Percentiles rank a stretch among this genome's conserved stretches.
phyloP scores from a whole-genome alignment of 2,113 vertebrate genomes.

The Carassius carassius region DNA sequence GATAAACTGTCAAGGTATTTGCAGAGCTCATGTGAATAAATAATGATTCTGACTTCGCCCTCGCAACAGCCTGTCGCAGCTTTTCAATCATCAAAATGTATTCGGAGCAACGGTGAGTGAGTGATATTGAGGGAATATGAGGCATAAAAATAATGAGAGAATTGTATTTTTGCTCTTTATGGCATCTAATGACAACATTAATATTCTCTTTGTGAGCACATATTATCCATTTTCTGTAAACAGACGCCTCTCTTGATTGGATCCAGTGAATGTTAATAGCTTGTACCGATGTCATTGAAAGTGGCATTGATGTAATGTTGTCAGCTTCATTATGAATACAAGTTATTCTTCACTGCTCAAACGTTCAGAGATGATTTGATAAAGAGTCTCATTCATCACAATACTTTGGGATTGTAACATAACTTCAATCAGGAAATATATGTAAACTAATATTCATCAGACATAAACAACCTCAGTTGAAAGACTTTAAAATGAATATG shows the following conservation, averaged over 20 bases:
- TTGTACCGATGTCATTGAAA: conserved; percentile 42
- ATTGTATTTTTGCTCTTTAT: conserved; percentile 48
- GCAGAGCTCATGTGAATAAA: conserved; percentile 31
- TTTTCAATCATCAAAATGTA: conserved; percentile 36
- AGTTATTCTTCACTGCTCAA: conserved; percentile 34
- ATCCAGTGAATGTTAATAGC: conserved; percentile 44
- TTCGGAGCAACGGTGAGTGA: too few relatives aligned
- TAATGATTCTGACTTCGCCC: conserved; percentile 22
- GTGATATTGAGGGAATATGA: conserved; percentile 27
- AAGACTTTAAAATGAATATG: neutral
- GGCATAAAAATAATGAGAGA: conserved; percentile 46
- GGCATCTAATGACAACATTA: conserved; percentile 48
- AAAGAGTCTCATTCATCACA: conserved; percentile 24
- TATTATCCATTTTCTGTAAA: conserved; percentile 48
- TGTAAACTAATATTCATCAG: neutral
- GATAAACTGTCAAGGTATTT: conserved; percentile 37
- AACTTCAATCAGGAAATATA: neutral
- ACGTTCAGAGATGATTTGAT: conserved; percentile 6
- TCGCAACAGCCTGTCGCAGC: conserved; percentile 12
- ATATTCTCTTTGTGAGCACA: conserved; percentile 36
- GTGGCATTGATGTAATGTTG: conserved; percentile 51
- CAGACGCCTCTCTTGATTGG: conserved; percentile 48
- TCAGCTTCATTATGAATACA: conserved; percentile 21
- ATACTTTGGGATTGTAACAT: neutral
- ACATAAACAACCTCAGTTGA: neutral